phyloP scores from a whole-genome alignment of 2,113 vertebrate species.

The Octodon degus region DNA sequence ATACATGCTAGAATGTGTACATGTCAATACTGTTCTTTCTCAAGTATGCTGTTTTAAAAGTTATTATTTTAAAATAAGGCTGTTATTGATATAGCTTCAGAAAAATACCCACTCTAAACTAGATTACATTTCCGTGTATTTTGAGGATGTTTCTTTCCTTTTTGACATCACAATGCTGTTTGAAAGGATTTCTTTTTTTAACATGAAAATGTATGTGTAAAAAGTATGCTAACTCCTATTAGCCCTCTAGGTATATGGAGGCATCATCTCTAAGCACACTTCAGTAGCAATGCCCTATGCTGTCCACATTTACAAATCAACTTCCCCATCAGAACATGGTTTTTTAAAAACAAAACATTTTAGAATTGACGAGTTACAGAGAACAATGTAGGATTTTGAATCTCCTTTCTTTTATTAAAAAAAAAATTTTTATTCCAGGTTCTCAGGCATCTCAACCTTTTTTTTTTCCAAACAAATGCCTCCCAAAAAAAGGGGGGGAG shows the following conservation, averaged over 20 bases:
- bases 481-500: background rate
- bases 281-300: conserved; percentile 72
- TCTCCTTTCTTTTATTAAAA: conserved; percentile 78
- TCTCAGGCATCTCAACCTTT: conserved; percentile 67
- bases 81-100: conserved; percentile 75
- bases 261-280: conserved; percentile 56
- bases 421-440: conserved; percentile 77
- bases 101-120: conserved; percentile 78
- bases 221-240: conserved; percentile 75
- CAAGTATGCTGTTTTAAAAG: conserved; percentile 67
- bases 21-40: conserved; percentile 78
- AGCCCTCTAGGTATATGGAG: conserved; percentile 62
- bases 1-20: conserved; percentile 68
- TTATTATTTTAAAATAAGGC: conserved; percentile 59
- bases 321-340: conserved; percentile 61
- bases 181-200: conserved; percentile 71
- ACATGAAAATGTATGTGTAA: conserved; percentile 83
- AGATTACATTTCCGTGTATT: conserved; percentile 82
- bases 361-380: conserved; percentile 78
- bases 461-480: conserved; percentile 71
- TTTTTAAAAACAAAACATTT: conserved; percentile 65
- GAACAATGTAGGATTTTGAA: conserved; percentile 78
- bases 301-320: conserved; percentile 49
- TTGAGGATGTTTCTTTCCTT: conserved; percentile 76
- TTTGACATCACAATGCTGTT: conserved; percentile 81